phyloP scores from a whole-genome alignment of 2,113 vertebrate genomes.

The Phyllostomus discolor region DNA sequence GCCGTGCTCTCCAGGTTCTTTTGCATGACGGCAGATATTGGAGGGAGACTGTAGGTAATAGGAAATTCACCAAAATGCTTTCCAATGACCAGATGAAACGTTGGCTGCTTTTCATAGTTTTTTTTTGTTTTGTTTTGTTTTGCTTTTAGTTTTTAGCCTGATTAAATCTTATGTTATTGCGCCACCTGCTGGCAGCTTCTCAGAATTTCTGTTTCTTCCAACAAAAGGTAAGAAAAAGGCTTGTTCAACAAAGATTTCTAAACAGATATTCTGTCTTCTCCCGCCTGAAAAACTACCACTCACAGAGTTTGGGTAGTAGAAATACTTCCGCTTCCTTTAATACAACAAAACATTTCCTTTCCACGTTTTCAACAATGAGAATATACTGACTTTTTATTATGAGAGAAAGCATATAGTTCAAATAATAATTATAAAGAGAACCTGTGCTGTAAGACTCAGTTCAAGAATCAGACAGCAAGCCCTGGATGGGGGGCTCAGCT shows the following conservation, averaged over 20 bases:
- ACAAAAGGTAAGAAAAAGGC: constrained; percentile 24
- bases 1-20: neutral
- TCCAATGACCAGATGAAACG: neutral
- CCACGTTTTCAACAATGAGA: neutral
- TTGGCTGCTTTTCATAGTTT: neutral
- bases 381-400: neutral
- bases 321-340: neutral
- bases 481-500: neutral
- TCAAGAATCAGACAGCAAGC: neutral
- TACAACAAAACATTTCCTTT: neutral
- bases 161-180: constrained; percentile 26
- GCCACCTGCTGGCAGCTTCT: constrained; percentile 48
- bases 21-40: neutral
- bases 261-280: neutral
- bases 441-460: neutral
- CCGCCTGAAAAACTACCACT: neutral
- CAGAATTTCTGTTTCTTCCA: constrained; percentile 32
- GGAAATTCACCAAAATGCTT: neutral
- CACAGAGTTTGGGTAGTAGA: neutral
- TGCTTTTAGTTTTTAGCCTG: neutral
- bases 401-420: neutral
- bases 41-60: neutral
- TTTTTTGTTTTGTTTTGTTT: neutral
- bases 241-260: neutral
- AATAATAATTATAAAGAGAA: neutral